phyloP scores from a whole-genome alignment of 2,797 vertebrate genomes.

The Peromyscus attwateri region DNA sequence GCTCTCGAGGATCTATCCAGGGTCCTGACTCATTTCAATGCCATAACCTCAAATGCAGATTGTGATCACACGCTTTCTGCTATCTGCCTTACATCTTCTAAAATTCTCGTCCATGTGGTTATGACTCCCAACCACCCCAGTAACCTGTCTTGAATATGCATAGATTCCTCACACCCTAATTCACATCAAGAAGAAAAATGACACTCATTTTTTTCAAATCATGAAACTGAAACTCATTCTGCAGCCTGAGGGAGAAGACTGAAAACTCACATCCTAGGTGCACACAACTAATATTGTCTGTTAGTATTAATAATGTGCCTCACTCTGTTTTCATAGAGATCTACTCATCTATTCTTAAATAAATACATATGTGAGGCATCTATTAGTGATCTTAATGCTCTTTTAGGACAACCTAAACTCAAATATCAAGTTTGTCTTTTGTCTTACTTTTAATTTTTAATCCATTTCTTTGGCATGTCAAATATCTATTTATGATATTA shows the following conservation, averaged over 20 bases:
- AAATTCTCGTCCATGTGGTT: background rate
- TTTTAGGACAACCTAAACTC: background rate
- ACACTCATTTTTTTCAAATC: conserved; percentile 65
- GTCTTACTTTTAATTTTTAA: background rate
- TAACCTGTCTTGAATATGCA: conserved; percentile 47
- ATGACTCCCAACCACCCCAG: conserved; percentile 23
- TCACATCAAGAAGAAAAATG: conserved; percentile 64
- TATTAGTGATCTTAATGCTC: background rate
- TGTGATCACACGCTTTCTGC: background rate
- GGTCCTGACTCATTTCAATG: conserved; percentile 15
- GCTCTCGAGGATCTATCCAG: background rate
- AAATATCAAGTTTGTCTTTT: conserved; percentile 18
- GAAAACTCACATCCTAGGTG: background rate
- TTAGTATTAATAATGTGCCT: conserved; percentile 1
- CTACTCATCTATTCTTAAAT: background rate
- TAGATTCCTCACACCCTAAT: conserved; percentile 34
- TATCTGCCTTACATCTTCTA: background rate
- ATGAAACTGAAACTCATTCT: conserved; percentile 64
- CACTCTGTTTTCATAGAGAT: conserved; percentile 19
- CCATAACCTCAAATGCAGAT: background rate
- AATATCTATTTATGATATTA: background rate
- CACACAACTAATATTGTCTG: background rate
- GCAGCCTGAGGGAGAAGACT: conserved; percentile 31
- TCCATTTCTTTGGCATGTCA: background rate
- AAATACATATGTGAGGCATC: background rate